Evolutionary conservation across 2,113 vertebrate genomes (phyloP).

Genomic region (Planiliza haematocheilus): DNA sequence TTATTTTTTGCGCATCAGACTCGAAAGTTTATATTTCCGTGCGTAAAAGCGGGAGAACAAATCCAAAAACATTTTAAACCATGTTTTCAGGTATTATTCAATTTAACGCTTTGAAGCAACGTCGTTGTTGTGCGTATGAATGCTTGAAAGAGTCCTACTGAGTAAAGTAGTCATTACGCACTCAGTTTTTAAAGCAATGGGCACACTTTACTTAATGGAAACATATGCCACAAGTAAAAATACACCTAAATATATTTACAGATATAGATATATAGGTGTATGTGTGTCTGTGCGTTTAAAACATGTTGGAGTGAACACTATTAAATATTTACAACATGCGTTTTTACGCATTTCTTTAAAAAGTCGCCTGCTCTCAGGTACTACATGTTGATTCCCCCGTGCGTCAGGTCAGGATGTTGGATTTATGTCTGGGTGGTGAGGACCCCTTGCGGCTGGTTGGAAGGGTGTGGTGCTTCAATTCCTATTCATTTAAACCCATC

Average conservation of each 20-base stretch:
- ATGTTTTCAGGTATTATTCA: too few relatives aligned
- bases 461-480: conserved; percentile 89
- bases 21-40: neutral
- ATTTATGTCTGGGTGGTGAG: conserved; percentile 66
- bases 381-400: conserved; percentile 6
- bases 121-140: too few relatives aligned
- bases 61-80: accelerated
- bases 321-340: neutral
- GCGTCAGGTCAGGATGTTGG: neutral
- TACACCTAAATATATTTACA: too few relatives aligned
- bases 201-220: neutral
- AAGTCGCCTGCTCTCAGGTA: neutral
- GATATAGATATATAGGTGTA: too few relatives aligned
- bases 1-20: neutral
- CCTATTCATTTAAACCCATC: conserved; percentile 83
- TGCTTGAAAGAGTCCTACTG: neutral
- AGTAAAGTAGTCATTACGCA: conserved; percentile 11
- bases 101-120: neutral
- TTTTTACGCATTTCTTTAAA: conserved; percentile 40
- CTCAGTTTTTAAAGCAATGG: neutral
- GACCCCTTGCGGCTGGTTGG: conserved; percentile 88
- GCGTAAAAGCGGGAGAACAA: conserved; percentile 31
- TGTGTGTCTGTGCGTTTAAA: too few relatives aligned
- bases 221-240: neutral
- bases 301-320: too few relatives aligned